Evolutionary conservation across 2,888 invertebrate genomes (phyloP), one percentile per base, ranked within the genome.

Genomic region (Lithophane semibrunnea): DNA sequence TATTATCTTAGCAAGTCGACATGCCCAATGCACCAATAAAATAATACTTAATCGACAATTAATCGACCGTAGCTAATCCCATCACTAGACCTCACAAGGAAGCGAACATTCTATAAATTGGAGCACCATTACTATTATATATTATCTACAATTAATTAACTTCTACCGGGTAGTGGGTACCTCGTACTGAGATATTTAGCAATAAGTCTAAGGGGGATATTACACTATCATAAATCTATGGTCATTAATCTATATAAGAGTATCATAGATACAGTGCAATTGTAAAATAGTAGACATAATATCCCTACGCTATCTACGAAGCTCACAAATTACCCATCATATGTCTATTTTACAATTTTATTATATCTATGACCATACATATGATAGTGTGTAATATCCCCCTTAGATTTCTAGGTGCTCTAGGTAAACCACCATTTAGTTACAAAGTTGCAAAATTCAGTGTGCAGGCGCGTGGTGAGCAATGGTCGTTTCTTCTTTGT

Each of bases 111-210:
- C 60, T 9, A 42, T 74, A 74, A 79, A 79, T 79, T 81, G 47
- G 81, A 74, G 47, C 81, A 61, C 65, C 24, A 54, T 65, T 21
- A 73, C 52, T 77, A 24, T 67, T 60, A 71, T 71, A 73, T 66
- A 60, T 60, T 72, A 80, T 73, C 21, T 47, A 1, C 37, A 52
- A 47, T 24, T 13, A 24, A 24, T 37, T 56, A 0, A 58, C 64
- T 9, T 49, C 37, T 80, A 47, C 80, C 37, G 21, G 68, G 24
- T 29, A n/a, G 44, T 29, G 56, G 7, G 49, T 12, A 54, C 74
- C 81, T 66, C 37, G 42, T 42, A 61, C 66, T 66, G 18, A 1
- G 13, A 0, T 42, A 66, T 80, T 74, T 61, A 56, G 81, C 65
- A 81, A 79, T 81, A 54, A 24, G 2, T 3, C 7, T 37, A 5